Evolutionary conservation across 2,797 vertebrate genomes (phyloP).

Genomic region (Pelodytes ibericus): DNA sequence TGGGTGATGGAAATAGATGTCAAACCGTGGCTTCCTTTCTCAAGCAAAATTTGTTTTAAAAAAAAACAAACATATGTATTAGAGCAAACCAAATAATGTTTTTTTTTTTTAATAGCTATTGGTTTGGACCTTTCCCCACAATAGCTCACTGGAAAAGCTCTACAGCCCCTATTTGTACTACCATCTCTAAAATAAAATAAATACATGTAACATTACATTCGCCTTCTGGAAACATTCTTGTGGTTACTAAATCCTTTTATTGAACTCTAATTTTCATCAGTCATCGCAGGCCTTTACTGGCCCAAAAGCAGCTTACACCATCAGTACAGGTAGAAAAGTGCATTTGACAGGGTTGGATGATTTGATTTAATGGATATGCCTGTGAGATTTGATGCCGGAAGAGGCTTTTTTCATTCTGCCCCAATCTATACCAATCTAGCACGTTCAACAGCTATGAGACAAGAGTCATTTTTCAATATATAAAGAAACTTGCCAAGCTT

Average conservation of each 20-base stretch:
- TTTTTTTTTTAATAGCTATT: no score
- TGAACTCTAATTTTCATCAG: constrained; percentile 11
- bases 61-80: no score
- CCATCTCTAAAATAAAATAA: no score
- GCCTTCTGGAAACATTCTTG: not conserved
- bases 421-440: constrained; percentile 35
- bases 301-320: not conserved
- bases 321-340: constrained; percentile 26
- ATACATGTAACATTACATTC: no score
- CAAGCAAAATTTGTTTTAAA: no score
- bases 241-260: not conserved
- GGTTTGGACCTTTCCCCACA: no score
- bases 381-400: constrained; percentile 32
- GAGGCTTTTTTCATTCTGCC: constrained; percentile 9
- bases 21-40: no score
- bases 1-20: no score
- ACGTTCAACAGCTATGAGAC: constrained; percentile 32
- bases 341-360: constrained; percentile 38
- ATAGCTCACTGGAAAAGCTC: no score
- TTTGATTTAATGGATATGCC: constrained; percentile 46
- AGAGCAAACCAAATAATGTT: no score
- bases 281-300: constrained; percentile 11
- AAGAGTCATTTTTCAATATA: constrained; percentile 53
- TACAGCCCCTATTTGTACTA: no score
- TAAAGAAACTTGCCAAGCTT: constrained; percentile 27